A percentile compares a stretch with the other conserved stretches of the same genome.
These are phyloP conservation scores for Thunnus maccoyii DNA, from an alignment of 2,113 vertebrate species.

Conservation along the genomic window DNA sequence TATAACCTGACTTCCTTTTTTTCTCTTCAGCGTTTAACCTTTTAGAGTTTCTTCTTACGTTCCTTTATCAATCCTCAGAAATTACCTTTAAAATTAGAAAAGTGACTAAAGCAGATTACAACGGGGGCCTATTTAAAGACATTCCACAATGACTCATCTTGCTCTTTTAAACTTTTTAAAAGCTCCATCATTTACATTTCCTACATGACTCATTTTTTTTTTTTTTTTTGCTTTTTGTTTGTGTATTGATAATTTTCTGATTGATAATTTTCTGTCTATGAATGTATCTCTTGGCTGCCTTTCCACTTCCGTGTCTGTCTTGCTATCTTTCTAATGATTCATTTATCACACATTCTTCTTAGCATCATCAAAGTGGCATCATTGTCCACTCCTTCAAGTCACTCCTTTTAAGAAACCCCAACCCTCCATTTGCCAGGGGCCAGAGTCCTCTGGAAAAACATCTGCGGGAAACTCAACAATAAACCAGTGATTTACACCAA, in stretches of 20 bases:
- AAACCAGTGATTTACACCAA: constrained; percentile 73
- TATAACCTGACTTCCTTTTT: constrained; percentile 40
- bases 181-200: constrained; percentile 8
- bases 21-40: constrained; percentile 59
- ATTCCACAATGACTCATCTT: constrained; percentile 32
- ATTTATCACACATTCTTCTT: constrained; percentile 36
- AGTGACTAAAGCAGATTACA: background rate
- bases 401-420: constrained; percentile 39
- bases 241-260: background rate
- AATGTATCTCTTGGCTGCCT: constrained; percentile 1
- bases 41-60: constrained; percentile 3
- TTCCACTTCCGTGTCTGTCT: background rate
- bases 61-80: background rate
- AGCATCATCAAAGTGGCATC: constrained; percentile 50
- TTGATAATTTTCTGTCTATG: background rate
- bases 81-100: background rate
- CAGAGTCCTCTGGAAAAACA: constrained; percentile 74
- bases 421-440: constrained; percentile 45
- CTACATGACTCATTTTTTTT: background rate
- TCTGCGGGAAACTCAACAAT: constrained; percentile 62
- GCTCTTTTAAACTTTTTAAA: background rate
- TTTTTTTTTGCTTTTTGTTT: background rate
- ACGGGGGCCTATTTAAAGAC: background rate
- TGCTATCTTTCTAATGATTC: constrained; percentile 47
- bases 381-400: constrained; percentile 33